Evolutionary conservation across 2,113 vertebrate genomes (phyloP), one percentile per base, ranked within the genome.

Genomic region (Colius striatus): DNA sequence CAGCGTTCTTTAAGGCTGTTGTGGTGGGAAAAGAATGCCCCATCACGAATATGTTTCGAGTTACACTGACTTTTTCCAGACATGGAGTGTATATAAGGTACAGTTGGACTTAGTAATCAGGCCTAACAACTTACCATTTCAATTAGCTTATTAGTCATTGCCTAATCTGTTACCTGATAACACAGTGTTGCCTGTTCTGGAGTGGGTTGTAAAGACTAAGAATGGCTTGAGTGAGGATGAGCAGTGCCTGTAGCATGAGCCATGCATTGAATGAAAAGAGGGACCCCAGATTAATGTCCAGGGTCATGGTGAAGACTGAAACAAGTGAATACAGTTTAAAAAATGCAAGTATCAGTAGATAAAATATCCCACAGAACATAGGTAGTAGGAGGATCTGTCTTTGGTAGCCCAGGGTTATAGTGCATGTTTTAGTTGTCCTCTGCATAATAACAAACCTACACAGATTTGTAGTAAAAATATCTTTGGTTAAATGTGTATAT

Each of bases 171-270:
- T 29, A 9, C 5, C 9, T 16, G 25, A 12, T 7, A 19, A 23
- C 11, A 30, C 29, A 36, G 30, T 13, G 10, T 3, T 58, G 21
- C 43, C 2, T 1, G 0, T n/a, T 60, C 23, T 58, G 9, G 13
- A 48, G 20, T 25, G 16, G 26, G 34, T 38, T 85, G 6, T 50
- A 47, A 76, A 57, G 55, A 38, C 10, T 26, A 23, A 41, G 30
- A 70, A 17, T 29, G 14, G 14, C 41, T 79, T 53, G 50, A 30
- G 34, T 53, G 50, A 30, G 34, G 53, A 30, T 3, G 30, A 87
- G 43, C 3, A 11, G 9, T 23, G 9, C 0, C 32, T 63, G 5
- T 4, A 45, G 45, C 10, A 34, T 48, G 20, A 80, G 25, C 14
- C 5, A 0, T 55, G 61, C 22, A 10, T 16, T 2, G 0, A 6